phyloP scores from a whole-genome alignment of 2,888 invertebrate genomes.

The Zygothrica quintamaculata region DNA sequence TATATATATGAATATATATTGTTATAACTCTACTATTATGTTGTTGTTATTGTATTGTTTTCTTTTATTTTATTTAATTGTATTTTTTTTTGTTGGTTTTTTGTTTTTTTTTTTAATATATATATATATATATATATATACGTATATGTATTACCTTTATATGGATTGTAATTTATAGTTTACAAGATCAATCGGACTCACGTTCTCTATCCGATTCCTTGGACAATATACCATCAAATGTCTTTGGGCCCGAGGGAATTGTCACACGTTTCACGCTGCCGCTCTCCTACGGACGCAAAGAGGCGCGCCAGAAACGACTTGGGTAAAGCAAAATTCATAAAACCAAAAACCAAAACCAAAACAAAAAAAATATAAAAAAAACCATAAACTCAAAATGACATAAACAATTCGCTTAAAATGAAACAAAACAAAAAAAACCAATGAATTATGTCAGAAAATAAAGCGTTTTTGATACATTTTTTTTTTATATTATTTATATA shows the following conservation, averaged over 20 bases:
- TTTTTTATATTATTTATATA: no score
- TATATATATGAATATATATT: no score
- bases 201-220: constrained; percentile 86
- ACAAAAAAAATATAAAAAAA: constrained; percentile 15
- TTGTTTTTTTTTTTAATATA: constrained; percentile 13
- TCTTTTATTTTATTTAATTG: no score
- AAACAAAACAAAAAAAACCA: constrained; percentile 1
- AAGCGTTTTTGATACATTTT: no score
- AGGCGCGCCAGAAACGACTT: constrained; percentile 91
- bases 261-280: constrained; percentile 90
- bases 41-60: not conserved
- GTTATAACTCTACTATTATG: not conserved
- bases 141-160: constrained; percentile 44
- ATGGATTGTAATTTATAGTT: constrained; percentile 80
- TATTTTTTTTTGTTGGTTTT: constrained; percentile 3
- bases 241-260: constrained; percentile 87
- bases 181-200: constrained; percentile 85
- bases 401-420: not conserved
- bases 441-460: no score
- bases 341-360: constrained; percentile 33
- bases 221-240: constrained; percentile 86
- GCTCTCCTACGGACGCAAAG: constrained; percentile 91
- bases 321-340: constrained; percentile 86
- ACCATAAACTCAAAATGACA: constrained; percentile 5
- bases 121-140: constrained; percentile 20